These are phyloP conservation scores for Solen grandis DNA, from an alignment of 1,140 invertebrate genomes.

Conservation along the genomic window DNA sequence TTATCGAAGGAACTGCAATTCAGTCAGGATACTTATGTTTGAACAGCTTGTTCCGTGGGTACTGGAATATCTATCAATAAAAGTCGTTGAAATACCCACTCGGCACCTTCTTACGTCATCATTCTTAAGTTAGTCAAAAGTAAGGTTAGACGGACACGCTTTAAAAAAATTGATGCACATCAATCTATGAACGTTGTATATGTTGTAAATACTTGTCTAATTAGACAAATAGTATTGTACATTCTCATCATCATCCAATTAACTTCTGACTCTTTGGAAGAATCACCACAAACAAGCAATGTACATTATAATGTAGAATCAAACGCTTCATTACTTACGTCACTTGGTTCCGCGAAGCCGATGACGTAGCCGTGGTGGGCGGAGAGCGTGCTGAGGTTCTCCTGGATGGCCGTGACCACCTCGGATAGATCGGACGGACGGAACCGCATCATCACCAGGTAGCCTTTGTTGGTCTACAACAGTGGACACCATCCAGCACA, in stretches of 20 bases:
- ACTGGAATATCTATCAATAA: too few relatives aligned
- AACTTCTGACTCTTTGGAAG: too few relatives aligned
- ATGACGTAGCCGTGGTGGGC: slow-evolving; percentile 32
- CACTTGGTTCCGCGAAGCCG: slow-evolving; percentile 27
- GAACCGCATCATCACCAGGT: slow-evolving; percentile 46
- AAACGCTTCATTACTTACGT: neutral
- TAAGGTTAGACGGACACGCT: too few relatives aligned
- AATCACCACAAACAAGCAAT: neutral
- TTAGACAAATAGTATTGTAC: neutral
- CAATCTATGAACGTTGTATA: neutral
- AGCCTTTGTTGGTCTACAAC: slow-evolving; percentile 37
- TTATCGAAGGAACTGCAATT: too few relatives aligned
- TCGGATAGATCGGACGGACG: neutral
- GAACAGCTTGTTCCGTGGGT: too few relatives aligned
- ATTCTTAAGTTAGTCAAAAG: too few relatives aligned
- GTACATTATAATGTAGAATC: neutral
- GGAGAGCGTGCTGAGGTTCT: slow-evolving; percentile 2
- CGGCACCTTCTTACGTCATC: too few relatives aligned
- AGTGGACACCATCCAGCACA: neutral
- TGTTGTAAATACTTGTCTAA: neutral
- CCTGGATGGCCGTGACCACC: slow-evolving; percentile 29
- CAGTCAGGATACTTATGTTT: too few relatives aligned
- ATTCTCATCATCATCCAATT: neutral
- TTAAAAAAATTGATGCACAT: neutral
- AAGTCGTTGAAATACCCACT: too few relatives aligned